Percentiles rank a stretch among this genome's conserved stretches.
phyloP scores from a whole-genome alignment of 2,888 invertebrate genomes.

The Nasonia oneida region DNA sequence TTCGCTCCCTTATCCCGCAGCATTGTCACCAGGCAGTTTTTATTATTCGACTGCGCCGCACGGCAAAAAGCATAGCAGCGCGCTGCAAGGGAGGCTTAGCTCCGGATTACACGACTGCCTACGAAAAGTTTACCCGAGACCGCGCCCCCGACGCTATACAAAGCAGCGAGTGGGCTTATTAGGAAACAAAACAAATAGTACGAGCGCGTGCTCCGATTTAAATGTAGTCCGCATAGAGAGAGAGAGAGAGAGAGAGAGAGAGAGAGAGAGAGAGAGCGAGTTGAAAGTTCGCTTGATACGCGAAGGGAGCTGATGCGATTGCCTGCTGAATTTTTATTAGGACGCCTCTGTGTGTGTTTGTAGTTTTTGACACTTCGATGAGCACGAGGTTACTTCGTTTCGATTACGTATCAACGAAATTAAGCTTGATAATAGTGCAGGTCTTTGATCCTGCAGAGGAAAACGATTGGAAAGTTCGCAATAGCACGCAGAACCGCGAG shows the following conservation, averaged over 20 bases:
- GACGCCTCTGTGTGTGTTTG: background rate
- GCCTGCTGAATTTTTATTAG: slow-evolving; percentile 41
- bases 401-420: too few relatives aligned
- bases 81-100: slow-evolving; percentile 53
- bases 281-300: slow-evolving; percentile 30
- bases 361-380: background rate
- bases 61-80: background rate
- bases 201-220: slow-evolving; percentile 31
- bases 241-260: background rate
- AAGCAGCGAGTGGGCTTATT: slow-evolving; percentile 54
- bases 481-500: background rate
- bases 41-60: slow-evolving; percentile 47
- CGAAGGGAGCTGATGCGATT: slow-evolving; percentile 30
- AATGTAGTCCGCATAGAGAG: slow-evolving; percentile 12
- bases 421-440: background rate
- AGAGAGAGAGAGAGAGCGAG: background rate
- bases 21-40: slow-evolving; percentile 43
- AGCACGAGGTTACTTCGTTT: background rate
- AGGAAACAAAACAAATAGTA: slow-evolving; percentile 60
- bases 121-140: slow-evolving; percentile 46
- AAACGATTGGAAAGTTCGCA: background rate
- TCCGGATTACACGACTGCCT: slow-evolving; percentile 57
- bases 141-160: background rate
- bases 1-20: background rate
- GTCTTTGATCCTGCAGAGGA: background rate